A percentile compares a stretch with the other conserved stretches of the same genome.
Conservation (phyloP, 2,888 invertebrate genomes). For the Plemyria rubiginata region DNA sequence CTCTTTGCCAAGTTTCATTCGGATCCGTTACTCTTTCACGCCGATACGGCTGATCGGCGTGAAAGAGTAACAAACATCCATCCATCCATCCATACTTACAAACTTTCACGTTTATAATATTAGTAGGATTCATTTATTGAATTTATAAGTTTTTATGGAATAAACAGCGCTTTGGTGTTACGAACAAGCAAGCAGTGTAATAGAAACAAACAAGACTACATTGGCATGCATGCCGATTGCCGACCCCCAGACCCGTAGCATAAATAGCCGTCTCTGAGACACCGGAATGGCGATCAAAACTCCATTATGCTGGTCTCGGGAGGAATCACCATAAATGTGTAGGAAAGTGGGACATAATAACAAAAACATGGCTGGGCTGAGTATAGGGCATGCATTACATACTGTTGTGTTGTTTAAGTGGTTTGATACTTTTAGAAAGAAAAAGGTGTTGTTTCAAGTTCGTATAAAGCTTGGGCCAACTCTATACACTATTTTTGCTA, state of each 20-base stretch:
- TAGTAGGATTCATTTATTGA: no score
- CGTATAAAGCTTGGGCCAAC: no score
- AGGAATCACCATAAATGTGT: conserved; percentile 65
- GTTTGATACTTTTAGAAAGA: neutral
- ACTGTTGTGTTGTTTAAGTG: neutral
- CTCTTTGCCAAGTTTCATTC: no score
- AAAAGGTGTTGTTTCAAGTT: neutral
- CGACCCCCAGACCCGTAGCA: neutral
- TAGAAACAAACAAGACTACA: conserved; percentile 46
- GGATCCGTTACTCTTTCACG: no score
- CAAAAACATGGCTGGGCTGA: neutral
- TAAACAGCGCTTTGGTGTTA: no score
- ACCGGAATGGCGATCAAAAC: conserved; percentile 61
- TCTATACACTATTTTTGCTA: no score
- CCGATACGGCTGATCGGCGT: no score
- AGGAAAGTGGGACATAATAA: conserved; percentile 37
- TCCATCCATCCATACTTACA: no score
- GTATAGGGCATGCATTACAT: conserved; percentile 4
- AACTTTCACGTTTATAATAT: no score
- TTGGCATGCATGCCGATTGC: conserved; percentile 38
- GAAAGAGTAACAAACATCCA: no score
- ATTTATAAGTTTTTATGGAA: no score
- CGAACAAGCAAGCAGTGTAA: neutral
- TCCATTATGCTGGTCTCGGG: conserved; percentile 62
- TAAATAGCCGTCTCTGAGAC: conserved; percentile 11